Evolutionary conservation across 2,888 invertebrate species (phyloP), one percentile per base, ranked within the genome.

Genomic region (Schrankia costaestrigalis): DNA sequence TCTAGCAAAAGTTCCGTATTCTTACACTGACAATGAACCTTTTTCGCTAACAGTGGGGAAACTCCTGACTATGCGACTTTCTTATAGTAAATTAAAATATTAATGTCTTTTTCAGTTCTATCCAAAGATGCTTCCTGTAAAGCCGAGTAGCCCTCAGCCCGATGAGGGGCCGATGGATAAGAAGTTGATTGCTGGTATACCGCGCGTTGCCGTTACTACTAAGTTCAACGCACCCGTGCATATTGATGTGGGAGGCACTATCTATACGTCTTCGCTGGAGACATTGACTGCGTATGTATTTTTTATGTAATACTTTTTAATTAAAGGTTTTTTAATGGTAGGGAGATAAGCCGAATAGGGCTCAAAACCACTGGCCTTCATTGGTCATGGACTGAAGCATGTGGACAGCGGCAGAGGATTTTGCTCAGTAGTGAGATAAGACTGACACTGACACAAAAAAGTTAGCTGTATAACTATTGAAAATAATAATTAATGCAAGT

Each of bases 161-260:
- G 85, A 85, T 2, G 69, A 77, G 9, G 58, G 59, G 12, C 44
- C 57, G 0, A 63, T 62, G 59, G 75, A 79, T 37, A 93, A 92
- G 66, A 93, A 93, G 75, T 93, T 95, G 67, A 95, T 96, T 63
- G 91, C 94, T 6, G 97, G 97, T 17, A 97, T 98, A 44, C 98
- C 98, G 0, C 95, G 96, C 56, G 97, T 98, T 9, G 98, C 98
- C 1, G 94, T 95, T 8, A 96, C 97, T 26, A 95, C 96, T 18
- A 91, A 95, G 41, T 96, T 95, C 79, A 97, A 97, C 35, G 98
- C 98, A 1, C 98, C 98, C 0, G 98, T 98, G 0, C 98, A 98
- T 80, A 98, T 98, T 56, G 98, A 98, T 78, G 98, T 98, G 31
- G 98, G 98, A 3, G 98, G 98, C 18, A 96, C 96, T 34, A 98